Percentiles rank a stretch among this genome's conserved stretches.
phyloP scores from a whole-genome alignment of 1,140 invertebrate genomes.

The Campodea augens region DNA sequence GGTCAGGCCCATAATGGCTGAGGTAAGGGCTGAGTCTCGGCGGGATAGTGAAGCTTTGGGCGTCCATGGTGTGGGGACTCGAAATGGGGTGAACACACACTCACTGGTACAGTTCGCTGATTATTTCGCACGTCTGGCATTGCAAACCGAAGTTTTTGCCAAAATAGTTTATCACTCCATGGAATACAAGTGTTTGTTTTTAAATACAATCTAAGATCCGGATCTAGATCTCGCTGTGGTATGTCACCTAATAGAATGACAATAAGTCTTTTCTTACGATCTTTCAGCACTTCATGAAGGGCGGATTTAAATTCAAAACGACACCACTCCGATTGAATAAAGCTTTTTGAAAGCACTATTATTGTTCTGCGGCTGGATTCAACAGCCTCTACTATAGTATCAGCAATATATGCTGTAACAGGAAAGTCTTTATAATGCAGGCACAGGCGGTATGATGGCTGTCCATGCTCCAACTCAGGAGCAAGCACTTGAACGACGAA shows the following conservation, averaged over 20 bases:
- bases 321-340: slow-evolving; percentile 84
- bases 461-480: slow-evolving; percentile 49
- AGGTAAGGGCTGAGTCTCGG: neutral
- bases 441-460: slow-evolving; percentile 47
- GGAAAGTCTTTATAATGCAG: slow-evolving; percentile 71
- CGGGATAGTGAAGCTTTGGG: neutral
- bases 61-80: neutral
- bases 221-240: slow-evolving; percentile 64
- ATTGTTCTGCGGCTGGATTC: slow-evolving; percentile 76
- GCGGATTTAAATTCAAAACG: slow-evolving; percentile 83
- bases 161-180: slow-evolving; percentile 83
- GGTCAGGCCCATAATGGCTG: neutral
- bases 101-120: slow-evolving; percentile 5
- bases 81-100: neutral
- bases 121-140: slow-evolving; percentile 47
- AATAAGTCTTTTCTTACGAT: slow-evolving; percentile 53
- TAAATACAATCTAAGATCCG: slow-evolving; percentile 69
- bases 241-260: slow-evolving; percentile 68
- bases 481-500: slow-evolving; percentile 71
- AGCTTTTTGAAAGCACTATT: slow-evolving; percentile 76
- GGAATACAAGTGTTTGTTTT: slow-evolving; percentile 68
- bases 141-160: slow-evolving; percentile 79
- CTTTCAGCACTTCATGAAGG: slow-evolving; percentile 73
- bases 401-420: slow-evolving; percentile 60
- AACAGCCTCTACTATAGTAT: slow-evolving; percentile 75